These are phyloP conservation scores for Apostichopus parvimensis DNA, from an alignment of 35 echinoderm and acorn worm species.

Conservation along the genomic window DNA sequence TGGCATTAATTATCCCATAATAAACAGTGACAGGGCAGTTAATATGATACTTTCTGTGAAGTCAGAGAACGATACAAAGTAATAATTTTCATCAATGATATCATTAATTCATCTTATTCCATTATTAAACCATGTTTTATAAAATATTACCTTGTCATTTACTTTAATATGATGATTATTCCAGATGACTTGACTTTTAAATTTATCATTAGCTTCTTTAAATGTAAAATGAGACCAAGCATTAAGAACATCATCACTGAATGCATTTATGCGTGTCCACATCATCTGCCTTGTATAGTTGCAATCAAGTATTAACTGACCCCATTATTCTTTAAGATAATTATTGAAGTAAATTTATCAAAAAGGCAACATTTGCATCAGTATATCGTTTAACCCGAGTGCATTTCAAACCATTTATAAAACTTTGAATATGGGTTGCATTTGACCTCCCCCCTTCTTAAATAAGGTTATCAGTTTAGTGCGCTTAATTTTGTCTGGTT, in stretches of 20 bases:
- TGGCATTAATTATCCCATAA: neutral
- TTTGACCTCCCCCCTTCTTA: too few species aligned
- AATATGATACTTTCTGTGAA: neutral
- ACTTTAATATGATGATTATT: neutral
- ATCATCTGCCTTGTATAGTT: neutral
- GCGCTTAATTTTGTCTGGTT: too few species aligned
- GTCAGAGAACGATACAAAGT: neutral
- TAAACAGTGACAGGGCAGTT: neutral
- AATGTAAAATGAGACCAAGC: neutral
- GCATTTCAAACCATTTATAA: too few species aligned
- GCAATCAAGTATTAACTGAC: neutral
- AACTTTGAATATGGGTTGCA: neutral
- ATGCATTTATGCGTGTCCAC: neutral
- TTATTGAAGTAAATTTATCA: neutral
- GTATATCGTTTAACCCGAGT: neutral
- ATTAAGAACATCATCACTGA: neutral
- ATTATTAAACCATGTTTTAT: neutral
- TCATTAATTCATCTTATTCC: neutral
- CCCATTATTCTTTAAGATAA: too few species aligned
- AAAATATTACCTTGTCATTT: neutral
- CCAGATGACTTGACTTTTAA: neutral
- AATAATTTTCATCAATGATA: neutral
- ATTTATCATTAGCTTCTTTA: neutral
- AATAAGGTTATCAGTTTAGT: too few species aligned
- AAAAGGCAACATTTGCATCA: neutral